Evolutionary conservation across 1,140 invertebrate genomes (phyloP).

Genomic region (Parasteatoda tepidariorum): DNA sequence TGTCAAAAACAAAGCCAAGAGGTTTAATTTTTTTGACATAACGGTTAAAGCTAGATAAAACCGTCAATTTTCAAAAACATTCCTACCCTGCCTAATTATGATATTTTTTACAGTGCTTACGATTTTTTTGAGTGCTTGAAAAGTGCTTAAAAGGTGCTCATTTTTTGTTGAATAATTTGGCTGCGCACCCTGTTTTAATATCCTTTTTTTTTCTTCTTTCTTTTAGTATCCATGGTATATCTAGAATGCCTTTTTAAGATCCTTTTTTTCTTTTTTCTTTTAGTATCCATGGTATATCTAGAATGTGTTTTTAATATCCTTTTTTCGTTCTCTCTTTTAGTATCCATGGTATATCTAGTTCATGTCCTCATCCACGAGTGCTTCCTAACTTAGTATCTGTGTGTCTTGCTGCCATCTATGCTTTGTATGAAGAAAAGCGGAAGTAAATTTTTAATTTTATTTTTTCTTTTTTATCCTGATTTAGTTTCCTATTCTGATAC

Average conservation of each 20-base stretch:
- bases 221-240: too few relatives aligned
- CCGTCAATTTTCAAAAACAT: too few relatives aligned
- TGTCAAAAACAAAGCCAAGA: too few relatives aligned
- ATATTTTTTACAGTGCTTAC: too few relatives aligned
- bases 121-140: too few relatives aligned
- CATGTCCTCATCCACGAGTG: constrained; percentile 85
- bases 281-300: too few relatives aligned
- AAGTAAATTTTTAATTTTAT: constrained; percentile 47
- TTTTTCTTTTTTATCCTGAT: neutral
- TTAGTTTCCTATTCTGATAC: too few relatives aligned
- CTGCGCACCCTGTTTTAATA: neutral
- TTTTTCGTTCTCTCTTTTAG: constrained; percentile 70
- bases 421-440: constrained; percentile 71
- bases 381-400: constrained; percentile 86
- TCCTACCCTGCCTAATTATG: too few relatives aligned
- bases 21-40: too few relatives aligned
- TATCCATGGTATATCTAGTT: constrained; percentile 80
- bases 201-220: neutral
- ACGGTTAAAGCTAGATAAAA: too few relatives aligned
- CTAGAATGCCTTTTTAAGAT: neutral
- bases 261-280: neutral
- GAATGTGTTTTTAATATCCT: constrained; percentile 85
- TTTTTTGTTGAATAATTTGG: too few relatives aligned
- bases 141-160: too few relatives aligned
- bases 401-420: constrained; percentile 79